A percentile compares a stretch with the other conserved stretches of the same genome.
phyloP scores from a whole-genome alignment of 2,113 vertebrate species.

The Cacatua alba region DNA sequence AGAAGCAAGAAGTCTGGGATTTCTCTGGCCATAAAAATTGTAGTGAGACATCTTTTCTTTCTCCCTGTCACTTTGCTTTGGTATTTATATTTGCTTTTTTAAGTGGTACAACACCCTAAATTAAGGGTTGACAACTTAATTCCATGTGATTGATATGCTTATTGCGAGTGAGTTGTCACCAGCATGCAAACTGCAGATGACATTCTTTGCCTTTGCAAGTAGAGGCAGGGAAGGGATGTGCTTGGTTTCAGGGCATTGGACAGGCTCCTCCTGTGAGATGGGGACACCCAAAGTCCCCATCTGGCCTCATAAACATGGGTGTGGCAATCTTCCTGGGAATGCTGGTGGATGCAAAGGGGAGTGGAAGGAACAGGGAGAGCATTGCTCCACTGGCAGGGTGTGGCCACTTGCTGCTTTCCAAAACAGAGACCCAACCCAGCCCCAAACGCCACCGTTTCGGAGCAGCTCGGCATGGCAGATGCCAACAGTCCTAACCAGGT shows the following conservation, averaged over 20 bases:
- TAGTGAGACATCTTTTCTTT: neutral
- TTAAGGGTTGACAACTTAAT: slow-evolving; percentile 72
- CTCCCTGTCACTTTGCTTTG: slow-evolving; percentile 38
- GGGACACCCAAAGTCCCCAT: neutral
- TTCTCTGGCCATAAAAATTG: neutral
- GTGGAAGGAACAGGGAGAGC: accelerated
- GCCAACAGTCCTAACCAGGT: no score
- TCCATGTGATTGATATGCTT: slow-evolving; percentile 69
- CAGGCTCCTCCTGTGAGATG: neutral
- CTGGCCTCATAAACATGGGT: accelerated
- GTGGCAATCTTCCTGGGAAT: accelerated
- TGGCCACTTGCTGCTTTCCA: neutral
- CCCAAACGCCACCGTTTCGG: accelerated
- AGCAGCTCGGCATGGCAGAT: neutral
- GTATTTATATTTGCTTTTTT: slow-evolving; percentile 62
- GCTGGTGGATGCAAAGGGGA: accelerated
- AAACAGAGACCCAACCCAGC: no score
- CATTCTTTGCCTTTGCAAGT: neutral
- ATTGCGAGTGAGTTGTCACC: slow-evolving; percentile 44
- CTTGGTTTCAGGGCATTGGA: neutral
- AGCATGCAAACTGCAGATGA: slow-evolving; percentile 40
- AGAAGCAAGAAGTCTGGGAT: neutral
- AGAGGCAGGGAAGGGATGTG: neutral
- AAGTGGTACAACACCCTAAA: slow-evolving; percentile 52
- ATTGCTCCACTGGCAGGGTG: neutral